Conservation (phyloP, 35 echinoderm and acorn worm species). For the Lytechinus pictus region DNA sequence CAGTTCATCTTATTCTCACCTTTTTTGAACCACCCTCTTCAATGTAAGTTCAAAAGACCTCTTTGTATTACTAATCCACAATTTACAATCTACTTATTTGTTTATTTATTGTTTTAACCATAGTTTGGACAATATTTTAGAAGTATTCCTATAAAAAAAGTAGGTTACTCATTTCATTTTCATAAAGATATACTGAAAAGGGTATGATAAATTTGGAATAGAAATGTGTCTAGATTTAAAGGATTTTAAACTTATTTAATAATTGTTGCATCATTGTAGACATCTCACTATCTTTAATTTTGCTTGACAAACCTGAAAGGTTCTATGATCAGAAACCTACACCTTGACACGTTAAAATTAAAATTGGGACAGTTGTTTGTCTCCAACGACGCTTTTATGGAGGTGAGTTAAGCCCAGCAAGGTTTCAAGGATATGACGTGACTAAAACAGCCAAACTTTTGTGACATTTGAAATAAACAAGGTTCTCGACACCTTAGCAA, state of each 20-base stretch:
- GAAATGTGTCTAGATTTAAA: neutral
- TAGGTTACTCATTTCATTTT: too few relatives aligned
- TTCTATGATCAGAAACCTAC: too few relatives aligned
- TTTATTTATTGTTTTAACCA: too few relatives aligned
- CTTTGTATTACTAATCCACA: too few relatives aligned
- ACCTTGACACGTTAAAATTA: too few relatives aligned
- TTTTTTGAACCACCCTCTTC: constrained; percentile 88
- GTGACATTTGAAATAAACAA: neutral
- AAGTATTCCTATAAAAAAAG: too few relatives aligned
- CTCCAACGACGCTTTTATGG: neutral
- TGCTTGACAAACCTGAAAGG: too few relatives aligned
- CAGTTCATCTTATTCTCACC: constrained; percentile 77
- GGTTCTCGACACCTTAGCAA: neutral
- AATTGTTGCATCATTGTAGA: too few relatives aligned
- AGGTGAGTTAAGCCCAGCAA: neutral
- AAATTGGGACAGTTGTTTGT: neutral
- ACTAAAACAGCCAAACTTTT: neutral
- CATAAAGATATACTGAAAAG: neutral
- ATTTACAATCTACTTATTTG: too few relatives aligned
- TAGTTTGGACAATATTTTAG: too few relatives aligned
- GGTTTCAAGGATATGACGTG: neutral
- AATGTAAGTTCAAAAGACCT: neutral
- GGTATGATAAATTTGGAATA: neutral
- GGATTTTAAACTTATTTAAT: neutral
- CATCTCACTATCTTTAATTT: too few relatives aligned